phyloP scores from a whole-genome alignment of 2,797 vertebrate genomes.

The Anas capensis region DNA sequence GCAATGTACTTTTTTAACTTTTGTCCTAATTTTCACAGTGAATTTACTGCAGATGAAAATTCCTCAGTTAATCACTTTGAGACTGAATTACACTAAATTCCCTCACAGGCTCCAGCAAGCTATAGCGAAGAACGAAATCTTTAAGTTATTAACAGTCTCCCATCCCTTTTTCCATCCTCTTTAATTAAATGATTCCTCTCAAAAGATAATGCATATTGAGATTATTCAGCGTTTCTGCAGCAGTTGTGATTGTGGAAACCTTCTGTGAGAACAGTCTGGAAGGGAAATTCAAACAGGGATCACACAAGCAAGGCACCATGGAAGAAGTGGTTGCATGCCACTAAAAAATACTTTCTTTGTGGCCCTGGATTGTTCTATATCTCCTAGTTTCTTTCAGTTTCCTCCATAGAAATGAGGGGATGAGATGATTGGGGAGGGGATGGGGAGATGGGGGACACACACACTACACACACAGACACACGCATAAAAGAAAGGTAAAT shows the following conservation, averaged over 20 bases:
- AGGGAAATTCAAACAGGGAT: background rate
- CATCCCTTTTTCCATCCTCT: background rate
- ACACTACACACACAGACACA: no score
- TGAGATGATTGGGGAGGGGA: background rate
- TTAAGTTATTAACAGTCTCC: background rate
- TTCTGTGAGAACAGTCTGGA: background rate
- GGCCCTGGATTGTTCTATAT: background rate
- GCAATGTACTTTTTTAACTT: background rate
- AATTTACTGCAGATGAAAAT: slow-evolving; percentile 40
- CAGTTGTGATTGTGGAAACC: background rate
- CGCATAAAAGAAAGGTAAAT: background rate
- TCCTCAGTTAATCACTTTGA: slow-evolving; percentile 34
- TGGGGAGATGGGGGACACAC: background rate
- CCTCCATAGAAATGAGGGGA: background rate
- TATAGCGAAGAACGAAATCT: slow-evolving; percentile 4
- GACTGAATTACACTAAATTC: slow-evolving; percentile 10
- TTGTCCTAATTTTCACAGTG: slow-evolving; percentile 14
- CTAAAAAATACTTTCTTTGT: background rate
- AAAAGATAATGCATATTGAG: background rate
- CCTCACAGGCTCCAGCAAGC: background rate
- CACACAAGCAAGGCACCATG: background rate
- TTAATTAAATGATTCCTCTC: slow-evolving; percentile 10
- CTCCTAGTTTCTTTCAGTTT: background rate
- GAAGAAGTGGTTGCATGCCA: rapidly evolving
- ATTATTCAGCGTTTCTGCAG: background rate